phyloP scores from a whole-genome alignment of 2,113 vertebrate species.

The Bos taurus region DNA sequence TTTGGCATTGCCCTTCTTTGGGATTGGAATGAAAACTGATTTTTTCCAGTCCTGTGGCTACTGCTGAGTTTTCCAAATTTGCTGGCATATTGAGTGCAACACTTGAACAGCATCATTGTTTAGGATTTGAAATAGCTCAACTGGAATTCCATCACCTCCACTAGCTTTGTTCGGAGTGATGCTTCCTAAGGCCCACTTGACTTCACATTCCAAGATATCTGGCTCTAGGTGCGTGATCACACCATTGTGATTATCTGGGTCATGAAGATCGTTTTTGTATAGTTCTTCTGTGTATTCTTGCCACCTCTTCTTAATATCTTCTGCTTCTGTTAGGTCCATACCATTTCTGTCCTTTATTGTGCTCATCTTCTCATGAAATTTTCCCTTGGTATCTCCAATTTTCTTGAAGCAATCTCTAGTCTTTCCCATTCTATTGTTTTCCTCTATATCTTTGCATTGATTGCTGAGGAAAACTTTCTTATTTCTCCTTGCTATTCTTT shows the following conservation, averaged over 20 bases:
- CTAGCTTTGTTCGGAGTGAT: background rate
- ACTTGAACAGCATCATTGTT: background rate
- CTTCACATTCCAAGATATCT: background rate
- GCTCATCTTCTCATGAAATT: background rate
- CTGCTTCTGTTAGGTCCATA: background rate
- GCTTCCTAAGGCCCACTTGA: background rate
- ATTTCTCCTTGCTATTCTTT: background rate
- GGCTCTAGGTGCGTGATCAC: background rate
- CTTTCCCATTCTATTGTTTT: background rate
- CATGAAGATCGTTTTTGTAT: background rate
- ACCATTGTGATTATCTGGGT: background rate
- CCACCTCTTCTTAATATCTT: background rate
- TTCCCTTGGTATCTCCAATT: background rate
- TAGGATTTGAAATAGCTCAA: background rate
- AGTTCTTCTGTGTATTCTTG: background rate
- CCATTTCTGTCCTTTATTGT: background rate
- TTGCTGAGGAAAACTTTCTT: background rate
- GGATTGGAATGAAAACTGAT: background rate
- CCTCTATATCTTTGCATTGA: background rate
- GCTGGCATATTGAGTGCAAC: background rate
- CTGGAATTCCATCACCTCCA: background rate
- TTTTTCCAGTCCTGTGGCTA: background rate
- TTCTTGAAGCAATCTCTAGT: background rate
- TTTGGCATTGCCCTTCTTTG: background rate
- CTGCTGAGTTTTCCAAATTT: background rate